A percentile compares a stretch with the other conserved stretches of the same genome.
Conservation (phyloP, 2,113 vertebrate genomes). For the Lamprologus sp. region DNA sequence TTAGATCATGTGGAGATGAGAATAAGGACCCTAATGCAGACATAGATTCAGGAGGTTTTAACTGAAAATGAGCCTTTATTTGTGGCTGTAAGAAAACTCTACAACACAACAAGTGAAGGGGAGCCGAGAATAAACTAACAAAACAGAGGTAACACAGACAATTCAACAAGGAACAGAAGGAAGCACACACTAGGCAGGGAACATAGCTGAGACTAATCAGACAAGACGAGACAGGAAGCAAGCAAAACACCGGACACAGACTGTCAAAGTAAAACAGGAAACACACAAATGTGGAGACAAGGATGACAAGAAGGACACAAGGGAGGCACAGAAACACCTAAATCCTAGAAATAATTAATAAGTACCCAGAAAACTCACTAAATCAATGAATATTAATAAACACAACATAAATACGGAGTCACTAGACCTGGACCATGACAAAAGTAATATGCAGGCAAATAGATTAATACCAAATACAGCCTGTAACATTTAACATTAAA, state of each 20-base stretch:
- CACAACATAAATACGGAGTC: not conserved
- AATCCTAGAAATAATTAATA: not conserved
- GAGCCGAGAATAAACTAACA: accelerated
- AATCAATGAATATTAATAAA: not conserved
- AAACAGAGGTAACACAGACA: not conserved
- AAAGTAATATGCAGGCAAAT: not conserved
- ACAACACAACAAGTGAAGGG: accelerated
- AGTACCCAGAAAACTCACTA: accelerated
- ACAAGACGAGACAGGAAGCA: accelerated
- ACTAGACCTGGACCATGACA: accelerated
- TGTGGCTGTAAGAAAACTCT: not conserved
- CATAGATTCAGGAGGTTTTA: not conserved
- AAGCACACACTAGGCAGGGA: not conserved
- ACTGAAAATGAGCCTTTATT: accelerated
- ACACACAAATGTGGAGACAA: accelerated
- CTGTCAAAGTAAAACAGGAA: not conserved
- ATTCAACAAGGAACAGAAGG: not conserved
- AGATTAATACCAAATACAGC: not conserved
- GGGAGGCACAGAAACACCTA: accelerated
- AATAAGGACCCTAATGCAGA: accelerated
- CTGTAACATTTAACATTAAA: not conserved
- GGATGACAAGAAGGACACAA: accelerated
- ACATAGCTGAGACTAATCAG: not conserved
- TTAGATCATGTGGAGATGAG: not conserved
- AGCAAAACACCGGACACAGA: not conserved